Evolutionary conservation across 2,113 vertebrate species (phyloP), one percentile per base, ranked within the genome.

Genomic region (Hystrix brachyura): DNA sequence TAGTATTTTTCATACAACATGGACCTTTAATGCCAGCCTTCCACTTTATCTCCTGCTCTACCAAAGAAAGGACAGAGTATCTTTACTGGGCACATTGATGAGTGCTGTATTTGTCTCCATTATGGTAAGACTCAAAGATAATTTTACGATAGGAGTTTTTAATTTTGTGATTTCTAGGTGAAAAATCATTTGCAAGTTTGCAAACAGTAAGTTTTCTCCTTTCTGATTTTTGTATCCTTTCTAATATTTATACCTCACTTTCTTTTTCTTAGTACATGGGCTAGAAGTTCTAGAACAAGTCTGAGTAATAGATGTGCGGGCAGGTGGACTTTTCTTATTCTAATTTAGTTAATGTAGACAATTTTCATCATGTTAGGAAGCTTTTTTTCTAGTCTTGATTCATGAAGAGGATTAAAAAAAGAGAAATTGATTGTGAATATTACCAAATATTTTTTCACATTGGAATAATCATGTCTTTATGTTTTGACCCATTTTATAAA

Each of bases 401-500:
- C 84, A 86, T 85, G 72, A 74, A 46, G 74, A 64, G 1, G 3
- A 29, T 48, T 65, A 69, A 0, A 43, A 59, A 43, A 87, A 46
- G 32, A 76, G 34, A 91, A 84, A 59, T 48, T 57, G 57, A 89
- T 80, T 89, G 43, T 81, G 64, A 91, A 85, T 92, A 51, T 67
- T 95, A 74, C 43, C 27, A 74, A 85, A 25, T 94, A 82, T 72
- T 89, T 89, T 89, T 84, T 94, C 21, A 65, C 38, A 72, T n/a
- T 57, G 55, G 94, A 55, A 55, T 82, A 57, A 87, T 69, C 10
- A 32, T 48, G 48, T 55, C 38, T 90, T 85, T 60, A 62, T 69
- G 17, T 64, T 86, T 60, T 85, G 59, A 86, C 11, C 64, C 65
- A 86, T 85, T 89, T 92, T 92, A 84, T 64, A 91, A 95, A 84